Conservation (phyloP, 2,113 vertebrate genomes). For the Tachuris rubrigastra region DNA sequence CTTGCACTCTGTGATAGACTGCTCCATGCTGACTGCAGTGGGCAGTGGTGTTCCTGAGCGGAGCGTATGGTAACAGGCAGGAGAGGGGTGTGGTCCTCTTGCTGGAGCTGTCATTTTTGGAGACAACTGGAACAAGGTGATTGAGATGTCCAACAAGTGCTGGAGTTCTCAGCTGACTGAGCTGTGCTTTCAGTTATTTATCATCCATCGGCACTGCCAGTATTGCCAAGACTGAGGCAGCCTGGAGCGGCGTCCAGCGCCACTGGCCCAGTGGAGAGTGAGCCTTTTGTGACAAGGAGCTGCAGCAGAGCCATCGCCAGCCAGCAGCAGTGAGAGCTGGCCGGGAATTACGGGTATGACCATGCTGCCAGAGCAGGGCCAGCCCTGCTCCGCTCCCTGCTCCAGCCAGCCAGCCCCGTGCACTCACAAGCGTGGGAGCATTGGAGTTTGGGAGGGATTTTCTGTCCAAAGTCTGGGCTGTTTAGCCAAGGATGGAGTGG, state of each 20-base stretch:
- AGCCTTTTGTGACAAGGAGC: not conserved
- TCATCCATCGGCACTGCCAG: not conserved
- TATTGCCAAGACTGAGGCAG: not conserved
- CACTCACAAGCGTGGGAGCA: not conserved
- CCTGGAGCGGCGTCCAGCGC: not conserved
- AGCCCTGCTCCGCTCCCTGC: not conserved
- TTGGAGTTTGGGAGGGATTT: not conserved
- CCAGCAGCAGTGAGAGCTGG: not conserved
- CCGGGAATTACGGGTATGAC: rapidly evolving
- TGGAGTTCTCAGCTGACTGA: not conserved
- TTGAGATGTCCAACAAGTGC: rapidly evolving
- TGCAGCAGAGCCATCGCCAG: not conserved
- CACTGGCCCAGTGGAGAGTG: rapidly evolving
- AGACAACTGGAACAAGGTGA: not conserved
- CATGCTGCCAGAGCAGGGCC: not conserved
- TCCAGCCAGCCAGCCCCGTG: not conserved
- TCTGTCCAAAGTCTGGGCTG: not conserved
- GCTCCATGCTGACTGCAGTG: rapidly evolving
- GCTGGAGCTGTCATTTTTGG: not conserved
- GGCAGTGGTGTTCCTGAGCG: rapidly evolving
- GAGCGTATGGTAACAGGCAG: not conserved
- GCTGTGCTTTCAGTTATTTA: not conserved
- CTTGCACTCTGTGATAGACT: not conserved
- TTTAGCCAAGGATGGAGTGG: not conserved
- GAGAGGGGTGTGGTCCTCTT: not conserved